These are phyloP conservation scores for Augochlorella aurata DNA, from an alignment of 2,888 invertebrate genomes.

Conservation along the genomic window DNA sequence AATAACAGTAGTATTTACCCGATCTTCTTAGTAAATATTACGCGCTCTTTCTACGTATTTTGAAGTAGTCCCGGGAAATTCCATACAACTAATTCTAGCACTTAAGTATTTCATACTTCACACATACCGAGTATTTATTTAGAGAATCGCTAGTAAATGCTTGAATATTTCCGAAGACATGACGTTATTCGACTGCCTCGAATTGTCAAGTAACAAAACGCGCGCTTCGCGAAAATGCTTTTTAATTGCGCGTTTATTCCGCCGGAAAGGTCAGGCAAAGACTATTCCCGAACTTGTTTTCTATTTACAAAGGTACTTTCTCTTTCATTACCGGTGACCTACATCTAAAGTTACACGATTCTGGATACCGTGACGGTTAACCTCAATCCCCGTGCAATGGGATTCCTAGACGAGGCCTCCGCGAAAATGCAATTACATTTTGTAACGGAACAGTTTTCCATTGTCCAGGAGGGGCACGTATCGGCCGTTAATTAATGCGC, in stretches of 20 bases:
- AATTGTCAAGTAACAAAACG: no score
- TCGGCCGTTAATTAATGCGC: constrained; percentile 28
- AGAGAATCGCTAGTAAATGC: no score
- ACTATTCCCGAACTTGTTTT: constrained; percentile 23
- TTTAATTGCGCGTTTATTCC: neutral
- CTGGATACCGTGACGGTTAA: constrained; percentile 33
- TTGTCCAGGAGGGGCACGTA: constrained; percentile 9
- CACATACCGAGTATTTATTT: no score
- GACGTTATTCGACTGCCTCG: no score
- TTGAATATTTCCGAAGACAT: no score
- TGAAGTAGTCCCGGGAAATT: no score
- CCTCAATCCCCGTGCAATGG: constrained; percentile 8
- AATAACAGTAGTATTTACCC: no score
- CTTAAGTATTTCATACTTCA: no score
- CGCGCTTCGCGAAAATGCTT: neutral
- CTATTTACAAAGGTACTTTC: constrained; percentile 42
- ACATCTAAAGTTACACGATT: constrained; percentile 39
- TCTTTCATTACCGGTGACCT: constrained; percentile 50
- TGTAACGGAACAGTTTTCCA: neutral
- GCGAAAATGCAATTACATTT: neutral
- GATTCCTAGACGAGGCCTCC: neutral
- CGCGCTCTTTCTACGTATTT: no score
- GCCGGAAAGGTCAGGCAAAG: neutral
- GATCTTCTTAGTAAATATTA: no score
- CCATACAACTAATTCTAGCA: no score